Conservation (phyloP, 2,888 invertebrate species). For the Bembecia ichneumoniformis region DNA sequence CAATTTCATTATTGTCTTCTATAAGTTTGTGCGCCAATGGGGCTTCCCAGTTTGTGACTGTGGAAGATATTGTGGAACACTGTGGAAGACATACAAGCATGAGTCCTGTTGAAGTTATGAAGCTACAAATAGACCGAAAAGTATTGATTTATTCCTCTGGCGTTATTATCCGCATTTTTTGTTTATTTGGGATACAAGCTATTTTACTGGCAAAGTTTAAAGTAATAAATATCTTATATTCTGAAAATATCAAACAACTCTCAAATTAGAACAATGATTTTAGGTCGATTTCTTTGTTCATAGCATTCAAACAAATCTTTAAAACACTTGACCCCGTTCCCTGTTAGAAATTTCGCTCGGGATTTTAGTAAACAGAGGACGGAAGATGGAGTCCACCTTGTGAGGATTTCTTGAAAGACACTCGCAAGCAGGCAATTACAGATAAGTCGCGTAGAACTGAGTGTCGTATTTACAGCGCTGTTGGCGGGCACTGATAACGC, state of each 20-base stretch:
- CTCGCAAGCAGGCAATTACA: slow-evolving; percentile 69
- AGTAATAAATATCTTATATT: not conserved
- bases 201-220: not conserved
- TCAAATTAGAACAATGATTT: slow-evolving; percentile 21
- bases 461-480: slow-evolving; percentile 60
- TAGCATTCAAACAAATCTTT: not conserved
- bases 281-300: too few species aligned
- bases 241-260: slow-evolving; percentile 31
- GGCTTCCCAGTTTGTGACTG: too few species aligned
- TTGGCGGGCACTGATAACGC: slow-evolving; percentile 41
- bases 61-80: too few species aligned
- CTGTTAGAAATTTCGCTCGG: not conserved
- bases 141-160: too few species aligned
- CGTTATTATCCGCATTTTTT: too few species aligned
- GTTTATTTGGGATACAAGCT: not conserved
- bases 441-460: slow-evolving; percentile 66
- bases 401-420: slow-evolving; percentile 64
- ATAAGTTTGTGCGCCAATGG: too few species aligned
- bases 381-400: slow-evolving; percentile 60
- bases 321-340: slow-evolving; percentile 52
- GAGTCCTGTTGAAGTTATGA: too few species aligned
- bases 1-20: too few species aligned
- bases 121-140: too few species aligned
- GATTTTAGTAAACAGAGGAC: slow-evolving; percentile 45
- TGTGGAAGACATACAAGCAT: too few species aligned